Percentiles rank a stretch among this genome's conserved stretches.
Conservation (phyloP, 2,888 invertebrate species). For the Mactromeris polynyma region DNA sequence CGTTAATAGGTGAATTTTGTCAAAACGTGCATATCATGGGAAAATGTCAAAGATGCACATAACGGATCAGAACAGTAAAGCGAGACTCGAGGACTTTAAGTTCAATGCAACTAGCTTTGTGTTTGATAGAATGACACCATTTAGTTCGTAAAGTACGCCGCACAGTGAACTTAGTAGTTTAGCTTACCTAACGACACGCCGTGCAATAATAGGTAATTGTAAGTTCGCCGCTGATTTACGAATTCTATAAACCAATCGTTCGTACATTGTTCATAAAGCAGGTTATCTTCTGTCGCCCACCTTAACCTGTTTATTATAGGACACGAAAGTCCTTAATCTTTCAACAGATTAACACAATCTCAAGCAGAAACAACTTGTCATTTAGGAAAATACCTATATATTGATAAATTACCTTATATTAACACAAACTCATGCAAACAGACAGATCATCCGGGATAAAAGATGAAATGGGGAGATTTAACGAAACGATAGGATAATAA, state of each 20-base stretch:
- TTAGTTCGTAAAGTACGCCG: too few relatives aligned
- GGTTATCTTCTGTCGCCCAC: background rate
- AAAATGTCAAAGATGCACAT: too few relatives aligned
- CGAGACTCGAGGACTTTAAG: too few relatives aligned
- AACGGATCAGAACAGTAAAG: too few relatives aligned
- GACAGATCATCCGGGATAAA: constrained; percentile 25
- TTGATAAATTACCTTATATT: constrained; percentile 32
- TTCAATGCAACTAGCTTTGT: too few relatives aligned
- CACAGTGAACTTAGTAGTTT: too few relatives aligned
- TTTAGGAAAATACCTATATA: constrained; percentile 6
- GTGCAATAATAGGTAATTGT: too few relatives aligned
- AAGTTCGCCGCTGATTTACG: background rate
- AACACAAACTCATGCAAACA: constrained; percentile 18
- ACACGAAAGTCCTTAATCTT: constrained; percentile 11
- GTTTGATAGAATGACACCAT: too few relatives aligned
- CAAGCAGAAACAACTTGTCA: constrained; percentile 26
- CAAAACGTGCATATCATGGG: too few relatives aligned
- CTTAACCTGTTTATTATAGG: background rate
- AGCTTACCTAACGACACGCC: too few relatives aligned
- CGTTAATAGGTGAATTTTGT: too few relatives aligned
- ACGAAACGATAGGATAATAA: constrained; percentile 1
- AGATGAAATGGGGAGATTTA: constrained; percentile 14
- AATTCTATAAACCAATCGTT: background rate
- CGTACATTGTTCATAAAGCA: background rate
- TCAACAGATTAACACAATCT: constrained; percentile 17